Percentiles rank a stretch among this genome's conserved stretches.
These are phyloP conservation scores for Paradoxurus hermaphroditus DNA, from an alignment of 2,113 vertebrate genomes.

Conservation along the genomic window DNA sequence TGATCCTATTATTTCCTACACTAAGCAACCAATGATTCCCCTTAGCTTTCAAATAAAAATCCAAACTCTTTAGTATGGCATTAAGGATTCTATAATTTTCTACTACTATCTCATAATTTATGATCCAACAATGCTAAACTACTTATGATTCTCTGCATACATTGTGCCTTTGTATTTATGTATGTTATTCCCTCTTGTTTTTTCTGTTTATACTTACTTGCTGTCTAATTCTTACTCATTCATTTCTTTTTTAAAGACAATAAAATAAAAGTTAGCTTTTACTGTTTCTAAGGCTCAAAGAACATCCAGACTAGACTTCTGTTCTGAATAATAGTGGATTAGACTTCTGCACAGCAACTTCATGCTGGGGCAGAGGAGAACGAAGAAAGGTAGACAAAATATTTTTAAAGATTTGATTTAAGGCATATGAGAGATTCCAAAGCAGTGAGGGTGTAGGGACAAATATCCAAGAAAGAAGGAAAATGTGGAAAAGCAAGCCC, in stretches of 20 bases:
- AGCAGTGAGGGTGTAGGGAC: neutral
- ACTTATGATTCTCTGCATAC: neutral
- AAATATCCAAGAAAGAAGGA: neutral
- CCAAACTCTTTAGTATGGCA: neutral
- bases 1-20: neutral
- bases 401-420: neutral
- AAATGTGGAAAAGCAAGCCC: neutral
- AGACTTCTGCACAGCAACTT: neutral
- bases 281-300: neutral
- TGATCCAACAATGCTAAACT: neutral
- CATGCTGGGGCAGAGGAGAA: neutral
- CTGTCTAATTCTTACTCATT: neutral
- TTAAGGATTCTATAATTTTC: neutral
- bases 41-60: neutral
- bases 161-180: neutral
- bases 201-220: neutral
- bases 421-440: neutral
- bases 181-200: neutral
- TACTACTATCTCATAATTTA: neutral
- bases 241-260: neutral
- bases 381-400: neutral
- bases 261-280: neutral
- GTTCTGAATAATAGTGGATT: neutral
- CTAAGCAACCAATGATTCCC: neutral
- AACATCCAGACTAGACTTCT: neutral